phyloP scores from a whole-genome alignment of 2,797 vertebrate species.

The Oreonectes daqikongensis region DNA sequence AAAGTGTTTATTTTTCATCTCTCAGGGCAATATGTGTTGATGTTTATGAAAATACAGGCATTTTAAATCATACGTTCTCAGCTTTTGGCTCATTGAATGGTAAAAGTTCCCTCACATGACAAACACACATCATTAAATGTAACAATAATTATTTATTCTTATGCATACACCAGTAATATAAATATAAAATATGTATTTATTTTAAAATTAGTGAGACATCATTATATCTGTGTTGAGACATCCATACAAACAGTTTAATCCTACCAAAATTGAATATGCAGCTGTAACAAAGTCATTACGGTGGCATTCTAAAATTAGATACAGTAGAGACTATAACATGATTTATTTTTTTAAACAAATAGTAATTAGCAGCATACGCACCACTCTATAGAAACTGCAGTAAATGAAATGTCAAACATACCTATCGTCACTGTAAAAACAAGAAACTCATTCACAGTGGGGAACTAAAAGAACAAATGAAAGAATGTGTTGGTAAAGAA shows the following conservation, averaged over 20 bases:
- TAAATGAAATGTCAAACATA: slow-evolving; percentile 74
- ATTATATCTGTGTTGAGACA: slow-evolving; percentile 86
- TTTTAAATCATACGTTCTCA: slow-evolving; percentile 33
- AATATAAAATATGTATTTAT: slow-evolving; percentile 89
- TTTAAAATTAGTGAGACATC: slow-evolving; percentile 87
- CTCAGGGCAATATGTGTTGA: slow-evolving; percentile 37
- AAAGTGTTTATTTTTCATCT: slow-evolving; percentile 44
- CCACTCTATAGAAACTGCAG: slow-evolving; percentile 74
- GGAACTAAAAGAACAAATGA: slow-evolving; percentile 63
- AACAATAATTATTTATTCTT: slow-evolving; percentile 84
- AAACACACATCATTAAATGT: slow-evolving; percentile 71
- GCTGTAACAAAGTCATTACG: slow-evolving; percentile 91
- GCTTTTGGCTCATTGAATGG: slow-evolving; percentile 20
- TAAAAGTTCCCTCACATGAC: slow-evolving; percentile 19
- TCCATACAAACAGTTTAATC: slow-evolving; percentile 82
- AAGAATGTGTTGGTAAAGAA: slow-evolving; percentile 73
- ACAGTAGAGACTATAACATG: slow-evolving; percentile 62
- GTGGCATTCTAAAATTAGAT: slow-evolving; percentile 87
- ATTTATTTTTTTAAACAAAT: slow-evolving; percentile 67
- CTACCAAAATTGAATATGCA: slow-evolving; percentile 95
- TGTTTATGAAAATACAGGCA: slow-evolving; percentile 46
- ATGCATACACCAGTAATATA: slow-evolving; percentile 87
- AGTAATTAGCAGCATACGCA: slow-evolving; percentile 77
- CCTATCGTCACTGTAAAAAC: slow-evolving; percentile 78
- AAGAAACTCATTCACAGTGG: slow-evolving; percentile 76